Evolutionary conservation across 2,888 invertebrate species (phyloP).

Genomic region (Malacosoma neustria): DNA sequence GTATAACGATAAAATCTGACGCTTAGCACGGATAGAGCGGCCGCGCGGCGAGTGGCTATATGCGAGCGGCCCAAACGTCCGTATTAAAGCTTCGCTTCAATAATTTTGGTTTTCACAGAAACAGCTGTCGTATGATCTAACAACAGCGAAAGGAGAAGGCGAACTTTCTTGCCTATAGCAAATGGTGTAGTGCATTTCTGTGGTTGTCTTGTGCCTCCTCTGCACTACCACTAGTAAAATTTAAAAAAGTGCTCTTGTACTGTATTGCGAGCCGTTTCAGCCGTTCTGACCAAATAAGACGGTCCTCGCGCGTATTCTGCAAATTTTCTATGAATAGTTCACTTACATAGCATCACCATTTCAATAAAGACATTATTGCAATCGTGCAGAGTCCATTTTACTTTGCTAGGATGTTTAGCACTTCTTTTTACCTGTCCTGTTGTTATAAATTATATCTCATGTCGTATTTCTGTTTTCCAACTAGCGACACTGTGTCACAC

Average conservation of each 20-base stretch:
- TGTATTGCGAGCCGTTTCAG: slow-evolving; percentile 24
- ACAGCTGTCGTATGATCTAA: too few species aligned
- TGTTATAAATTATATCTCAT: slow-evolving; percentile 38
- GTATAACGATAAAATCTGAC: too few species aligned
- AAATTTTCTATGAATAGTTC: slow-evolving; percentile 46
- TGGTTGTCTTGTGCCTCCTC: too few species aligned
- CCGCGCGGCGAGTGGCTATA: too few species aligned
- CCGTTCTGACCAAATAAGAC: slow-evolving; percentile 59
- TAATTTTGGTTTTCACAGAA: too few species aligned
- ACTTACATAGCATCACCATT: slow-evolving; percentile 9
- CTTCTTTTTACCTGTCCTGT: slow-evolving; percentile 39
- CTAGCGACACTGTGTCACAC: slow-evolving; percentile 9
- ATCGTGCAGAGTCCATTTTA: slow-evolving; percentile 15
- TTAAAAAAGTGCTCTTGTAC: slow-evolving; percentile 20
- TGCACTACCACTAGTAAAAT: too few species aligned
- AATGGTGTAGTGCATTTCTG: too few species aligned
- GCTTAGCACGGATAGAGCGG: too few species aligned
- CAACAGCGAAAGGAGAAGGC: too few species aligned
- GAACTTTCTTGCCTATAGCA: too few species aligned
- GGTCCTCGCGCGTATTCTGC: slow-evolving; percentile 50
- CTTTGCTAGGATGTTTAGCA: slow-evolving; percentile 8
- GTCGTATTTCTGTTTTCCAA: slow-evolving; percentile 25
- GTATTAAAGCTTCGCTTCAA: too few species aligned
- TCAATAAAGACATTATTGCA: slow-evolving; percentile 17
- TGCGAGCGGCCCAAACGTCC: too few species aligned